A percentile compares a stretch with the other conserved stretches of the same genome.
Conservation (phyloP, 2,888 invertebrate genomes). For the Drosophila borealis region DNA sequence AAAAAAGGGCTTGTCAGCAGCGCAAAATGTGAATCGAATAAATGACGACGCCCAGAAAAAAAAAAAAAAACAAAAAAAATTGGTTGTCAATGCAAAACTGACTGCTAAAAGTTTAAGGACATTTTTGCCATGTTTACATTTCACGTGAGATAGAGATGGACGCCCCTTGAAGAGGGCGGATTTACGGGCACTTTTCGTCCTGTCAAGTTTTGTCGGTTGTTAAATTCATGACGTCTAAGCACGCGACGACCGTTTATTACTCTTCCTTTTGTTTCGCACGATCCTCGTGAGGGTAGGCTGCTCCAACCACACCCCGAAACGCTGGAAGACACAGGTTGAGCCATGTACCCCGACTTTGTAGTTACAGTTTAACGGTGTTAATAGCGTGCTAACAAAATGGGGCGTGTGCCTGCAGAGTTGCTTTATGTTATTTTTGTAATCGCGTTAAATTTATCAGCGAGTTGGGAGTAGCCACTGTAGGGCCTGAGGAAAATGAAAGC, state of each 20-base stretch:
- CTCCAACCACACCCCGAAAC: conserved; percentile 39
- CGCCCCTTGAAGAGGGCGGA: neutral
- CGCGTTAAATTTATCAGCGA: conserved; percentile 10
- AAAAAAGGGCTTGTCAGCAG: conserved; percentile 77
- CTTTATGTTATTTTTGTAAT: conserved; percentile 6
- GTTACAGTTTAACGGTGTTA: conserved; percentile 68
- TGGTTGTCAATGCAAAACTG: conserved; percentile 37
- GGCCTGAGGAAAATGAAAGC: conserved; percentile 3
- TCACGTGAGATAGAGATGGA: conserved; percentile 33
- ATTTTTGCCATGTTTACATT: conserved; percentile 54
- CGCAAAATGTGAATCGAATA: conserved; percentile 34
- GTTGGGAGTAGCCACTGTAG: conserved; percentile 13
- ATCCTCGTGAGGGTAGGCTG: neutral
- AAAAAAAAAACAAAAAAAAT: conserved; percentile 16
- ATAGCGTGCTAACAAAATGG: conserved; percentile 45
- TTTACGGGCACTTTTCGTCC: conserved; percentile 30
- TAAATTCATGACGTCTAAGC: conserved; percentile 72
- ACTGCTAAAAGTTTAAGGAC: conserved; percentile 71
- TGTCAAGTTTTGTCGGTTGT: conserved; percentile 42
- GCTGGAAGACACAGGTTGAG: conserved; percentile 21
- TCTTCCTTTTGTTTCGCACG: conserved; percentile 56
- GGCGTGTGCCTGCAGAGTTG: conserved; percentile 46
- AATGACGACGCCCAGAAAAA: conserved; percentile 6
- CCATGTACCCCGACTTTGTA: conserved; percentile 22
- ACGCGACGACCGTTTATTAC: conserved; percentile 71